Evolutionary conservation across 2,113 vertebrate genomes (phyloP), one percentile per base, ranked within the genome.

Genomic region (Catharus bicknelli): DNA sequence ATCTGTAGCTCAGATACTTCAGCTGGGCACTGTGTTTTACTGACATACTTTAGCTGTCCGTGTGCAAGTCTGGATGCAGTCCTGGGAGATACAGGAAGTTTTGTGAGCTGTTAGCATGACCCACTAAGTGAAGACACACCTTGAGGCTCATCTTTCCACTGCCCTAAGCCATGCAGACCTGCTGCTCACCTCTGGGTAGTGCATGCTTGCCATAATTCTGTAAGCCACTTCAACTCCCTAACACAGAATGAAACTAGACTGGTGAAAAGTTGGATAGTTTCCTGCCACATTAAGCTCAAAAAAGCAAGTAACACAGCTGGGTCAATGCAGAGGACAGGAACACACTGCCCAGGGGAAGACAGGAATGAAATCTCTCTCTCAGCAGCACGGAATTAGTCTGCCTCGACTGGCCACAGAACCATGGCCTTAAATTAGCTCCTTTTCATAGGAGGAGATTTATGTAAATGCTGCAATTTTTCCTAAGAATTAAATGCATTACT

Each of bases 131-230:
- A 59, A 45, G 27, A 45, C 21, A 75, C 63, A 68, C 12, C 11
- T 53, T 14, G 40, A 32, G 9, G 25, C 20, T 77, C 21, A 25
- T 74, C 42, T 9, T 42, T 58, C 38, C 64, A 42, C 13, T 47
- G 43, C 61, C 48, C 20, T 43, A 55, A 75, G n/a, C 45, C 74
- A 48, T 1, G 19, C 43, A 81, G 53, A 70, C 51, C 68, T 75
- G 42, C 32, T 38, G 47, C 47, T 88, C 51, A 45, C 67, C 58
- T 45, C 67, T 22, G 58, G 45, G 54, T n/a, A 68, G 9, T 2
- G 13, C 16, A 63, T 0, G 0, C 34, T 34, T 34, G 15, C 36
- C 7, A 0, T 6, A 55, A 58, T 16, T 51, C 61, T 77, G 21
- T 17, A 66, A 73, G 29, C 10, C 32, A 30, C 42, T 64, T 48